phyloP scores from a whole-genome alignment of 2,888 invertebrate genomes.

The Lathronympha strigana region DNA sequence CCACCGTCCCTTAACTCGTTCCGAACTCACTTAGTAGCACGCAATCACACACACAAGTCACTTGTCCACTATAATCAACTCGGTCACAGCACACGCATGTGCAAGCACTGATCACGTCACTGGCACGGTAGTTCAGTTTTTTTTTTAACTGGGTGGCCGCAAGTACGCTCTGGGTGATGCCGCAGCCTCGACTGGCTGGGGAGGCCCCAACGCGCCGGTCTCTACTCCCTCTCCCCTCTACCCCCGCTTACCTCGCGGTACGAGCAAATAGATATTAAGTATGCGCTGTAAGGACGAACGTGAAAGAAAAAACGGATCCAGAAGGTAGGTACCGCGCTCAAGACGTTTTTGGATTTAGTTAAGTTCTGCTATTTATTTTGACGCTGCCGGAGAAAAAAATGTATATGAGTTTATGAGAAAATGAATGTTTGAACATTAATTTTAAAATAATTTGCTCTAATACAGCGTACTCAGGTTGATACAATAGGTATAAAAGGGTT shows the following conservation, averaged over 20 bases:
- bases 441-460: no score
- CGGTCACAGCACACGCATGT: slow-evolving; percentile 68
- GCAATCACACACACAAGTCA: slow-evolving; percentile 69
- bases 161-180: slow-evolving; percentile 59
- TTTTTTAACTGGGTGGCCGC: slow-evolving; percentile 50
- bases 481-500: no score
- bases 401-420: no score
- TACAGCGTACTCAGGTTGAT: no score
- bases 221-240: slow-evolving; percentile 60
- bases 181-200: slow-evolving; percentile 82
- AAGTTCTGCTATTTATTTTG: slow-evolving; percentile 15
- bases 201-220: slow-evolving; percentile 80
- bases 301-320: slow-evolving; percentile 71
- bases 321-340: slow-evolving; percentile 55
- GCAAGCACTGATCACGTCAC: slow-evolving; percentile 71
- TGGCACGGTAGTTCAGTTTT: slow-evolving; percentile 67
- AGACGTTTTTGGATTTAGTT: slow-evolving; percentile 46
- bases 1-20: slow-evolving; percentile 59
- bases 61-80: slow-evolving; percentile 58
- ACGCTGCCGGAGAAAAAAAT: neutral
- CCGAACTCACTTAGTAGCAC: slow-evolving; percentile 54
- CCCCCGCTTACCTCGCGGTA: slow-evolving; percentile 69
- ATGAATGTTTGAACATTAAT: no score
- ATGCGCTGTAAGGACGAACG: slow-evolving; percentile 77
- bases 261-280: slow-evolving; percentile 83